phyloP scores from a whole-genome alignment of 2,888 invertebrate genomes.

The Philereme vetulata region DNA sequence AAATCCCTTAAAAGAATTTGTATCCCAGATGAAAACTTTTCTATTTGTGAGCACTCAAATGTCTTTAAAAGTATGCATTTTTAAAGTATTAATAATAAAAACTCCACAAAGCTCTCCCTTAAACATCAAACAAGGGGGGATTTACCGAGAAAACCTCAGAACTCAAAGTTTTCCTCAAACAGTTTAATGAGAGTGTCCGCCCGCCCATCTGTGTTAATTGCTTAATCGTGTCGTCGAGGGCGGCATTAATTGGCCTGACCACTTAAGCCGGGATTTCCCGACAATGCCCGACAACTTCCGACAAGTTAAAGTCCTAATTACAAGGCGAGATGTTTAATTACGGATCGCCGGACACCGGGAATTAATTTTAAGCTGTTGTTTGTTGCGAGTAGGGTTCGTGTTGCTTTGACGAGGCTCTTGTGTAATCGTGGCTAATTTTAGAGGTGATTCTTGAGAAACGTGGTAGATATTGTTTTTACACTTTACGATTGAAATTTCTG shows the following conservation, averaged over 20 bases:
- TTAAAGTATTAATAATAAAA: slow-evolving; percentile 35
- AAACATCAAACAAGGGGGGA: slow-evolving; percentile 44
- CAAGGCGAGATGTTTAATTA: slow-evolving; percentile 83
- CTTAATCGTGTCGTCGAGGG: slow-evolving; percentile 77
- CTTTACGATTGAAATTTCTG: too few species aligned
- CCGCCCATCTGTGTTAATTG: slow-evolving; percentile 80
- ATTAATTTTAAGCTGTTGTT: slow-evolving; percentile 70
- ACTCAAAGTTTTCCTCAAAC: slow-evolving; percentile 64
- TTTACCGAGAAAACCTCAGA: slow-evolving; percentile 46
- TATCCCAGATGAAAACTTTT: too few species aligned
- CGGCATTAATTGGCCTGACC: slow-evolving; percentile 78
- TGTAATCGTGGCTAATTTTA: slow-evolving; percentile 34
- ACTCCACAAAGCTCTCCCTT: slow-evolving; percentile 40
- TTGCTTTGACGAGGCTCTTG: slow-evolving; percentile 45
- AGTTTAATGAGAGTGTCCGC: slow-evolving; percentile 72
- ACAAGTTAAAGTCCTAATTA: slow-evolving; percentile 75
- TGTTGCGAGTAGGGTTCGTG: slow-evolving; percentile 54
- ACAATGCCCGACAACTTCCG: slow-evolving; percentile 65
- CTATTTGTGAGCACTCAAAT: too few species aligned
- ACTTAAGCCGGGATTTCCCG: slow-evolving; percentile 71
- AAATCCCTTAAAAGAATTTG: too few species aligned
- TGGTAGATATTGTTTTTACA: neutral
- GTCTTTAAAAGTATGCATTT: slow-evolving; percentile 27
- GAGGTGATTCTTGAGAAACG: slow-evolving; percentile 5
- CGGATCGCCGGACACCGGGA: slow-evolving; percentile 68